Conservation (phyloP, 2,888 invertebrate genomes). For the Sabellastarte sp. region DNA sequence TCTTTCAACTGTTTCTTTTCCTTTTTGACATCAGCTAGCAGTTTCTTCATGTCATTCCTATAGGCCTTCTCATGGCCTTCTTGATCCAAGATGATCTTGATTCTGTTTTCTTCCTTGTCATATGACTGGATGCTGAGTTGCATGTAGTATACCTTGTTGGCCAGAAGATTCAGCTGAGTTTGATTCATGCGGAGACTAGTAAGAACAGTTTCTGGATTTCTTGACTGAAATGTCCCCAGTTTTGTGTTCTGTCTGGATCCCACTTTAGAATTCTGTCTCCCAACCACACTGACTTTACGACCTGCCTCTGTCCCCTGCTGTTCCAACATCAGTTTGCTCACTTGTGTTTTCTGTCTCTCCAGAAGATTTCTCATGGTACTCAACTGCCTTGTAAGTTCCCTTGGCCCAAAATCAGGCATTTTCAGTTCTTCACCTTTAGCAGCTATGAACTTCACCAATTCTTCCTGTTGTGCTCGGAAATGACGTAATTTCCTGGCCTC, state of each 20-base stretch:
- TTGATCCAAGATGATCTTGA: neutral
- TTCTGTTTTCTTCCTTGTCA: conserved; percentile 9
- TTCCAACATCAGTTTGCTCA: neutral
- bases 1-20: neutral
- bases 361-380: neutral
- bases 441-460: conserved; percentile 9
- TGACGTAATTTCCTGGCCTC: conserved; percentile 16
- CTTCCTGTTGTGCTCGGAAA: conserved; percentile 12
- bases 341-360: neutral
- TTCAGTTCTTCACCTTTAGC: conserved; percentile 6
- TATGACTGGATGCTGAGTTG: conserved; percentile 5
- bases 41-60: conserved; percentile 8
- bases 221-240: neutral
- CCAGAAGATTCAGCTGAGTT: conserved; percentile 9
- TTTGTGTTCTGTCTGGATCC: conserved; percentile 4
- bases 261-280: conserved; percentile 3
- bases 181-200: conserved; percentile 3
- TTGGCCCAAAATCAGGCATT: neutral
- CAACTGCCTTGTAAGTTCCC: neutral
- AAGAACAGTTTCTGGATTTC: neutral
- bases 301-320: neutral
- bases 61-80: neutral
- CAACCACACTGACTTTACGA: neutral
- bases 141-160: conserved; percentile 7
- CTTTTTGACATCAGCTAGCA: neutral